Conservation (phyloP, 2,797 vertebrate genomes). For the Pteronotus mesoamericanus region DNA sequence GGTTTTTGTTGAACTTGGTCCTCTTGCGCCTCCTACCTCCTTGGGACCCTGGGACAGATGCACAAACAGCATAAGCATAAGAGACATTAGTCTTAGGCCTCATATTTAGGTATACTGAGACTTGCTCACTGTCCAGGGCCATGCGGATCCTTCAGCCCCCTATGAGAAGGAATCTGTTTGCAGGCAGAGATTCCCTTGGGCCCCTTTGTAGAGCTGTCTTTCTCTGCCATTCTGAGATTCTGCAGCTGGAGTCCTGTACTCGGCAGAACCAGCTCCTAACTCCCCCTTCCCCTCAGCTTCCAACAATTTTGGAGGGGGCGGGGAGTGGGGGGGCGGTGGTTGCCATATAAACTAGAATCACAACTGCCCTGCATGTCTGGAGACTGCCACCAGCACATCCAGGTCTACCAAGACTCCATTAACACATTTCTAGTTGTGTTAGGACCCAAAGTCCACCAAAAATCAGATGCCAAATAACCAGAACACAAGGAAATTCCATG, state of each 20-base stretch:
- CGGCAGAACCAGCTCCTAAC: background rate
- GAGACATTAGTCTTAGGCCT: background rate
- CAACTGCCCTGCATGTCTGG: accelerated
- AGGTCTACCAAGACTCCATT: background rate
- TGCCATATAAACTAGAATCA: background rate
- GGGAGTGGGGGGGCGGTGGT: accelerated
- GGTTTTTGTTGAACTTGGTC: background rate
- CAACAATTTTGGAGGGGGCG: background rate
- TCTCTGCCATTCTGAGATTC: background rate
- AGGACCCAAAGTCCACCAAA: background rate
- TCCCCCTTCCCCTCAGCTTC: background rate
- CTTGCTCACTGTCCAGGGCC: background rate
- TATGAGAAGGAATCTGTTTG: too few species aligned
- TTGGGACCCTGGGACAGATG: background rate
- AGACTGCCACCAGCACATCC: background rate
- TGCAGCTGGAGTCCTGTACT: background rate
- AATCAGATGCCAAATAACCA: background rate
- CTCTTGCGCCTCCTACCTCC: background rate
- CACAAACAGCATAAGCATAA: too few species aligned
- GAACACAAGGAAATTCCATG: background rate
- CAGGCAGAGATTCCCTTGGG: background rate
- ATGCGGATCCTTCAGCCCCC: background rate
- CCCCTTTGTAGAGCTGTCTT: background rate
- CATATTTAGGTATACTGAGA: background rate
- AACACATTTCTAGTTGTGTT: too few species aligned